A percentile compares a stretch with the other conserved stretches of the same genome.
These are phyloP conservation scores for Trichopria drosophilae DNA, from an alignment of 2,888 invertebrate genomes.

Conservation along the genomic window DNA sequence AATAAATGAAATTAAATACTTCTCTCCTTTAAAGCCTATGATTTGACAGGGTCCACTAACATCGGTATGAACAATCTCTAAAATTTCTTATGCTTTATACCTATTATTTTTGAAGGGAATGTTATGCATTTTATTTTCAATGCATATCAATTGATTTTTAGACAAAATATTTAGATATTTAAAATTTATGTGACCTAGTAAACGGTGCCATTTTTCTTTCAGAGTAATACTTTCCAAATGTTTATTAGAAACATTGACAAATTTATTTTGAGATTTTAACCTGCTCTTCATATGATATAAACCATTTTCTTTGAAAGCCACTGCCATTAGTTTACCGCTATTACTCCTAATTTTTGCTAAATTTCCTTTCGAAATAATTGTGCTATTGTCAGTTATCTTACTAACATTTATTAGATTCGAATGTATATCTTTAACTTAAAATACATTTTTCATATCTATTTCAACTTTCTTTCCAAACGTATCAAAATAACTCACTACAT, in stretches of 20 bases:
- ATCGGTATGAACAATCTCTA: too few species aligned
- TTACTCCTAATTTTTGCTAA: slow-evolving; percentile 1
- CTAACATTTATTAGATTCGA: slow-evolving; percentile 12
- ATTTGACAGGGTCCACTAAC: too few species aligned
- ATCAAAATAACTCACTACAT: slow-evolving; percentile 8
- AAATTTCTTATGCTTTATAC: too few species aligned
- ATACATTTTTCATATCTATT: slow-evolving; percentile 14
- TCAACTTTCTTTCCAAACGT: slow-evolving; percentile 2
- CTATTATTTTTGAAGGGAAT: too few species aligned
- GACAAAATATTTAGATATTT: slow-evolving; percentile 28
- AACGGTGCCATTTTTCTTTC: slow-evolving; percentile 39
- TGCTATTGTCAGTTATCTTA: slow-evolving; percentile 11
- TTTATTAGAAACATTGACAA: neutral
- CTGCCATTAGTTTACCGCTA: slow-evolving; percentile 1
- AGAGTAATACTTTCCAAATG: slow-evolving; percentile 10
- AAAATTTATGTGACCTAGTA: slow-evolving; percentile 37
- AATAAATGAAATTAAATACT: too few species aligned
- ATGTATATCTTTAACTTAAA: slow-evolving; percentile 12
- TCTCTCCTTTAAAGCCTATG: too few species aligned
- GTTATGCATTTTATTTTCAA: too few species aligned
- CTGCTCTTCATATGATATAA: slow-evolving; percentile 1
- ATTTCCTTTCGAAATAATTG: slow-evolving; percentile 8
- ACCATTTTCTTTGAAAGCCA: slow-evolving; percentile 1
- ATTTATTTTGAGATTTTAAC: neutral
- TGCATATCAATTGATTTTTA: too few species aligned